These are phyloP conservation scores for Puntigrus tetrazona DNA, from an alignment of 2,113 vertebrate species.

Conservation along the genomic window DNA sequence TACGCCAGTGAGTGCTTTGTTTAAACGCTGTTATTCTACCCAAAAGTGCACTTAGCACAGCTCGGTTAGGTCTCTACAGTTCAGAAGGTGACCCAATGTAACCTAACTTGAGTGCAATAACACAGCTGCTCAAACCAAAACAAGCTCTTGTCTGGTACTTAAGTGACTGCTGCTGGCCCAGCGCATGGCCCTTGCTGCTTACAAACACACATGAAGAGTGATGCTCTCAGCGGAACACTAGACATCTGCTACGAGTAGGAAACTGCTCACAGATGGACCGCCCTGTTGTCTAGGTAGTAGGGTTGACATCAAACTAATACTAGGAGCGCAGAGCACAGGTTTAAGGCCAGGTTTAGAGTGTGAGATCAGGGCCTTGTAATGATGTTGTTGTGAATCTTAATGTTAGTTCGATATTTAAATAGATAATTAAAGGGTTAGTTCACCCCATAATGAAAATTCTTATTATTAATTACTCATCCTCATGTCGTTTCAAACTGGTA, in stretches of 20 bases:
- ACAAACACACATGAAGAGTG: slow-evolving; percentile 33
- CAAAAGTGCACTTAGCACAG: slow-evolving; percentile 12
- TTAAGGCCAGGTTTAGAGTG: slow-evolving; percentile 29
- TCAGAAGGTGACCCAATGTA: slow-evolving; percentile 27
- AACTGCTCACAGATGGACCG: slow-evolving; percentile 22
- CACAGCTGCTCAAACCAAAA: slow-evolving; percentile 55
- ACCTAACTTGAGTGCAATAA: slow-evolving; percentile 42
- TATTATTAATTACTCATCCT: too few species aligned
- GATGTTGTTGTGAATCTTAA: background rate
- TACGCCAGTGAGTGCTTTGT: background rate
- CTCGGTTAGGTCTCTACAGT: slow-evolving; percentile 27
- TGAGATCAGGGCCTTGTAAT: background rate
- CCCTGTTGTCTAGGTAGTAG: slow-evolving; percentile 21
- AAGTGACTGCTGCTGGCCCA: slow-evolving; percentile 21
- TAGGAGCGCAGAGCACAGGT: background rate
- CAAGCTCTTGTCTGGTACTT: slow-evolving; percentile 18
- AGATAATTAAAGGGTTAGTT: too few species aligned
- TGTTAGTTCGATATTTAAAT: background rate
- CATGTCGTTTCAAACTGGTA: too few species aligned
- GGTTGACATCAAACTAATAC: slow-evolving; percentile 42
- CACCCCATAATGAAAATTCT: too few species aligned
- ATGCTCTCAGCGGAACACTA: background rate
- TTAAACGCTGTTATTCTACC: background rate
- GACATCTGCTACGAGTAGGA: slow-evolving; percentile 45
- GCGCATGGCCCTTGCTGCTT: slow-evolving; percentile 34